phyloP scores from a whole-genome alignment of 2,113 vertebrate species.

The Rynchops niger region DNA sequence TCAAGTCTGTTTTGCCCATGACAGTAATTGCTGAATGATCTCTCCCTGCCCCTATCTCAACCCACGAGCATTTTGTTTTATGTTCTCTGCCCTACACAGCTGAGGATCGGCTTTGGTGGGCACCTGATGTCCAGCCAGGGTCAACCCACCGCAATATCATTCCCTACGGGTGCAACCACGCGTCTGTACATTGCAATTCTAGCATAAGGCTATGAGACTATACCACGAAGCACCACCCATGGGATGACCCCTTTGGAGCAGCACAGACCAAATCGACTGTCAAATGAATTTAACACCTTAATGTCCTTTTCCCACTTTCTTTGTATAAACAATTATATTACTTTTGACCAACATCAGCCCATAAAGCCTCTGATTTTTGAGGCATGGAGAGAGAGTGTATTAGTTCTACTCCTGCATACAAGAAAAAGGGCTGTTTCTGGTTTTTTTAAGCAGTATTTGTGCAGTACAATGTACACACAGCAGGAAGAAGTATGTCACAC shows the following conservation, averaged over 20 bases:
- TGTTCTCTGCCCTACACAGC: background rate
- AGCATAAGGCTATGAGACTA: background rate
- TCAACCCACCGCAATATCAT: background rate
- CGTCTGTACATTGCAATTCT: background rate
- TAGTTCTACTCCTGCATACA: background rate
- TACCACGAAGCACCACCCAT: background rate
- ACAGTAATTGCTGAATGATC: background rate
- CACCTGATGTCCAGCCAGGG: background rate
- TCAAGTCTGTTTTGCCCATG: background rate
- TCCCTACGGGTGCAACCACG: accelerated
- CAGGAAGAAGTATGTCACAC: background rate
- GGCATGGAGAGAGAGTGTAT: background rate
- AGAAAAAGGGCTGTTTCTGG: background rate
- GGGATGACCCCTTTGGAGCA: background rate
- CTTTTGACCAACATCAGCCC: background rate
- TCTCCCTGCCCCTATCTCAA: background rate
- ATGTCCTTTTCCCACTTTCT: background rate
- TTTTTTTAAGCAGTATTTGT: background rate
- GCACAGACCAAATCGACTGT: background rate
- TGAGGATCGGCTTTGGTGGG: no score
- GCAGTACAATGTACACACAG: accelerated
- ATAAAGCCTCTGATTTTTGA: background rate
- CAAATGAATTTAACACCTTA: background rate
- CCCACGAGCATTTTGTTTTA: background rate
- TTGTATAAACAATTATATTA: background rate